Evolutionary conservation across 2,113 vertebrate species (phyloP).

Genomic region (Mesitornis unicolor): DNA sequence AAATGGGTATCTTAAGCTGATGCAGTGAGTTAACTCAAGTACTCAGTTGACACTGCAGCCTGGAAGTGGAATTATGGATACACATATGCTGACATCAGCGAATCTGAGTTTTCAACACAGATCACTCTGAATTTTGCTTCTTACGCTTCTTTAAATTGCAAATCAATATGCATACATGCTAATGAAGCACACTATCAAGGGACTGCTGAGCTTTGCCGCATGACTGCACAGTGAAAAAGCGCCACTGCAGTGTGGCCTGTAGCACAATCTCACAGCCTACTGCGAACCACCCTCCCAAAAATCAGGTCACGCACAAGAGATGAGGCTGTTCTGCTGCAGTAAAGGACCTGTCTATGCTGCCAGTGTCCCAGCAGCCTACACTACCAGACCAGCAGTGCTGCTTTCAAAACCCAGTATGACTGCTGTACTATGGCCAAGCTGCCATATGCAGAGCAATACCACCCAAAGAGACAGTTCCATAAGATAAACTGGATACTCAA

Average conservation of each 20-base stretch:
- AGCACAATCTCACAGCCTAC: background rate
- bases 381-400: background rate
- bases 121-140: background rate
- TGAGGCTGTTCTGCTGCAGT: background rate
- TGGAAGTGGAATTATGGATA: background rate
- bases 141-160: background rate
- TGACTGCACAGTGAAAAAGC: background rate
- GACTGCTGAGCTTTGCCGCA: background rate
- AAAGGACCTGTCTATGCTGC: background rate
- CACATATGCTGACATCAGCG: background rate
- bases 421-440: background rate
- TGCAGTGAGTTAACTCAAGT: background rate
- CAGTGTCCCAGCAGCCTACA: background rate
- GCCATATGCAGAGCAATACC: background rate
- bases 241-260: rapidly evolving
- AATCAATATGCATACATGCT: background rate
- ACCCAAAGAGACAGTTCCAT: background rate
- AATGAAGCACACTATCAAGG: background rate
- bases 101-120: background rate
- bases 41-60: background rate
- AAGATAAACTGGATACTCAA: background rate
- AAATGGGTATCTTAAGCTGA: background rate
- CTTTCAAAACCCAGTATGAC: background rate
- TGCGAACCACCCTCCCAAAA: background rate
- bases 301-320: background rate